Evolutionary conservation across 2,888 invertebrate genomes (phyloP), one percentile per base, ranked within the genome.

Genomic region (Leucophenga montana): DNA sequence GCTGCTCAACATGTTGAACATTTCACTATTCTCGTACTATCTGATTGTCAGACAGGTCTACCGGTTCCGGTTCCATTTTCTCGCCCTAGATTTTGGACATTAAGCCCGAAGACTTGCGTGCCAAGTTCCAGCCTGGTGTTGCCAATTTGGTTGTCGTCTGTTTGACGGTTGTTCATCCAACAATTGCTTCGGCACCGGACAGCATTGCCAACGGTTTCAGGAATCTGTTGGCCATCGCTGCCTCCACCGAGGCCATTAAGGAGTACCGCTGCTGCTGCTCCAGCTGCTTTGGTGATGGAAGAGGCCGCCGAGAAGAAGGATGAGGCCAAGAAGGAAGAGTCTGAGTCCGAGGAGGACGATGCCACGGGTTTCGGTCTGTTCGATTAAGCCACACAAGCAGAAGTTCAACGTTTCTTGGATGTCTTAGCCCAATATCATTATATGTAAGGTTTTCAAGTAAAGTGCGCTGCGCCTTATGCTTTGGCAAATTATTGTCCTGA

Each of bases 11-110:
- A 99, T 99, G 99, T 93, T 99, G 91, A 98, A 98, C 92, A 98
- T 99, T 90, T 98, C 98, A 88, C 99, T 99, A 66, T 99, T 99
- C 92, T 97, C 97, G 67, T 99, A 99, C 87, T 99, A 99, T 91
- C 92, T 99, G 84, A 91, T 95, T 56, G 97, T 99, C 75, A 95
- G 95, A 89, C 95, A 95, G 92, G 99, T 99, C 1, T 99, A 98
- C 85, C n/a, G 99, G 99, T 89, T 97, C 97, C 75, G 99, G 99
- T 71, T 98, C 98, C 79, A 95, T 98, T 86, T 99, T 99, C 89
- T 95, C 96, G 18, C 99, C 99, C 0, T 95, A 94, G 78, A 97
- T 99, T 85, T 91, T 99, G 85, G 99, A 99, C 91, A 99, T 99
- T 90, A 98, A 97, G 86, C 96, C 97, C 11, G 98, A 98, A 87